These are phyloP conservation scores for Leptodactylus fallax DNA, from an alignment of 2,797 vertebrate genomes.

Conservation along the genomic window DNA sequence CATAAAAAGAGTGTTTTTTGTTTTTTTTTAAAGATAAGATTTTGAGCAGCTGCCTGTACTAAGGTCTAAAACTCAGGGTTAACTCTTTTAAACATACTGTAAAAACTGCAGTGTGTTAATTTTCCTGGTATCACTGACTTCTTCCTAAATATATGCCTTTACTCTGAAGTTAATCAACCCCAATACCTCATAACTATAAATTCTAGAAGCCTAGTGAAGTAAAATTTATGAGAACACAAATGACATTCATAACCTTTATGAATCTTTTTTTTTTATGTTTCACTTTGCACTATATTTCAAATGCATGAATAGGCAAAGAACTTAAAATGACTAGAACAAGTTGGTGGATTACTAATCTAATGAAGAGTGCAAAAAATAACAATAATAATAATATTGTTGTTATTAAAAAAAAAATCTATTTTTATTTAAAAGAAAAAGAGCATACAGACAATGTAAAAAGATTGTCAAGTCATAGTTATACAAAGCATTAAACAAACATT, in stretches of 20 bases:
- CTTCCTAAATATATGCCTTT: conserved; percentile 45
- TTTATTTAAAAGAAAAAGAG: too few species aligned
- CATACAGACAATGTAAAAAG: too few species aligned
- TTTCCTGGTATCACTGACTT: conserved; percentile 40
- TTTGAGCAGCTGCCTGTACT: too few species aligned
- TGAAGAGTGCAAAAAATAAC: neutral
- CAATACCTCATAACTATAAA: conserved; percentile 61
- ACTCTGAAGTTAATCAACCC: conserved; percentile 62
- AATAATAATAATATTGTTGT: too few species aligned
- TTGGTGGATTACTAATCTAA: conserved; percentile 37
- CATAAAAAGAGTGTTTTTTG: neutral
- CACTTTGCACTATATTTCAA: conserved; percentile 58
- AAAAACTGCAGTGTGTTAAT: conserved; percentile 20
- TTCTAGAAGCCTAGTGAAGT: conserved; percentile 54
- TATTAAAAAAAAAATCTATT: too few species aligned
- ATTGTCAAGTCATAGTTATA: too few species aligned
- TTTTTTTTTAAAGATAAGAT: neutral
- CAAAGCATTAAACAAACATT: too few species aligned
- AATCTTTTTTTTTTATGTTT: conserved; percentile 62
- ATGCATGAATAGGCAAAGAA: conserved; percentile 35
- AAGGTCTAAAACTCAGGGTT: neutral
- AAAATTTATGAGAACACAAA: conserved; percentile 61
- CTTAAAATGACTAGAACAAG: conserved; percentile 35
- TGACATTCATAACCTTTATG: conserved; percentile 63
- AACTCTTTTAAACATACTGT: neutral